Evolutionary conservation across 2,113 vertebrate genomes (phyloP).

Genomic region (Sprattus sprattus): DNA sequence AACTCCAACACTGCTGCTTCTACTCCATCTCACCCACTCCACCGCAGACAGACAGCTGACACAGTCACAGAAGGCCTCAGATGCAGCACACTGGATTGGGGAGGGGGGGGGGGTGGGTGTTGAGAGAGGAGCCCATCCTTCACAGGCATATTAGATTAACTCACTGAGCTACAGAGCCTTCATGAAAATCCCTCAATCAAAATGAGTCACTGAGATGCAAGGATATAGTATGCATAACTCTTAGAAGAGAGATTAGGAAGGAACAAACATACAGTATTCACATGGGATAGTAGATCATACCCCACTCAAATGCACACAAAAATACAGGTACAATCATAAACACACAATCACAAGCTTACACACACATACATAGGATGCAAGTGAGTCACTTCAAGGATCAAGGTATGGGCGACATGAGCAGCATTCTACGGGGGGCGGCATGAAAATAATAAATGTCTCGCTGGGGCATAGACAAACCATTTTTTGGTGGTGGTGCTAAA

Average conservation of each 20-base stretch:
- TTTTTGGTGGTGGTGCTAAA: no score
- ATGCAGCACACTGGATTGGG: no score
- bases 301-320: background rate
- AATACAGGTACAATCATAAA: background rate
- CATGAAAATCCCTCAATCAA: background rate
- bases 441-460: no score
- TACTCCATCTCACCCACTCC: background rate
- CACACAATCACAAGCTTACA: background rate
- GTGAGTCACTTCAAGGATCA: no score
- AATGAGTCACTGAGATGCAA: background rate
- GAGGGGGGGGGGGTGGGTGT: no score
- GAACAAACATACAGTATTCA: no score
- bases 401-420: no score
- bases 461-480: no score
- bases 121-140: background rate
- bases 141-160: background rate
- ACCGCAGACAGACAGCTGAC: background rate
- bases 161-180: background rate
- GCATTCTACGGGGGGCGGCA: no score
- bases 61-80: background rate
- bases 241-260: background rate
- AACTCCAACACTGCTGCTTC: background rate
- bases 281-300: background rate
- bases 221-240: background rate
- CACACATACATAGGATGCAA: background rate